A percentile compares a stretch with the other conserved stretches of the same genome.
phyloP scores from a whole-genome alignment of 1,140 invertebrate species.

The Atta cephalotes region DNA sequence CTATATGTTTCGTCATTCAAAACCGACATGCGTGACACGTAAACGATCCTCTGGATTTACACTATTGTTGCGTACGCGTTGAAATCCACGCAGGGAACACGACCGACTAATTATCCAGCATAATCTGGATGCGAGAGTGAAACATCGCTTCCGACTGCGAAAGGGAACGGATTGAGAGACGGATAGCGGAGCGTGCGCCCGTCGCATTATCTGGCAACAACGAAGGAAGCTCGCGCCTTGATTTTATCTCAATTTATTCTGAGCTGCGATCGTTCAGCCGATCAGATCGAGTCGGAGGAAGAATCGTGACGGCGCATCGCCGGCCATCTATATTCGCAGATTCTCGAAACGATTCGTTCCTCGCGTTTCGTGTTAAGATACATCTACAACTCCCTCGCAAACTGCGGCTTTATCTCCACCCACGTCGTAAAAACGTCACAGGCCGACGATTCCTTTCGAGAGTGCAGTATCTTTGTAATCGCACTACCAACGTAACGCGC shows the following conservation, averaged over 20 bases:
- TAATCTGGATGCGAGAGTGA: conserved; percentile 61
- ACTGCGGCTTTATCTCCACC: background rate
- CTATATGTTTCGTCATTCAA: conserved; percentile 20
- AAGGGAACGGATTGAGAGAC: conserved; percentile 68
- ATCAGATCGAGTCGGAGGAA: conserved; percentile 56
- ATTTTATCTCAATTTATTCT: conserved; percentile 75
- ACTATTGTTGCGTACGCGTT: conserved; percentile 41
- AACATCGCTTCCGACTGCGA: conserved; percentile 73
- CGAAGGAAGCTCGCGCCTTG: conserved; percentile 57
- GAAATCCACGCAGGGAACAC: conserved; percentile 23
- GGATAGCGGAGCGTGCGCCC: conserved; percentile 34
- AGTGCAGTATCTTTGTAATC: conserved; percentile 9
- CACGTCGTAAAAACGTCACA: conserved; percentile 28
- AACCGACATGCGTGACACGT: background rate
- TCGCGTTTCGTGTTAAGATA: conserved; percentile 27
- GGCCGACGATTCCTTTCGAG: conserved; percentile 18
- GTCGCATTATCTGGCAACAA: conserved; percentile 6
- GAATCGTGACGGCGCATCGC: background rate
- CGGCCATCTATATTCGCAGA: conserved; percentile 16
- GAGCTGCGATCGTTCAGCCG: conserved; percentile 50
- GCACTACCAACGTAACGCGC: background rate
- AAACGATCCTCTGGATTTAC: conserved; percentile 13
- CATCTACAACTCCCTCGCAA: conserved; percentile 27
- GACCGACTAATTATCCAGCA: conserved; percentile 66
- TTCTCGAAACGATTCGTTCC: conserved; percentile 15